Evolutionary conservation across 2,888 invertebrate genomes (phyloP), one percentile per base, ranked within the genome.

Genomic region (Lathronympha strigana): DNA sequence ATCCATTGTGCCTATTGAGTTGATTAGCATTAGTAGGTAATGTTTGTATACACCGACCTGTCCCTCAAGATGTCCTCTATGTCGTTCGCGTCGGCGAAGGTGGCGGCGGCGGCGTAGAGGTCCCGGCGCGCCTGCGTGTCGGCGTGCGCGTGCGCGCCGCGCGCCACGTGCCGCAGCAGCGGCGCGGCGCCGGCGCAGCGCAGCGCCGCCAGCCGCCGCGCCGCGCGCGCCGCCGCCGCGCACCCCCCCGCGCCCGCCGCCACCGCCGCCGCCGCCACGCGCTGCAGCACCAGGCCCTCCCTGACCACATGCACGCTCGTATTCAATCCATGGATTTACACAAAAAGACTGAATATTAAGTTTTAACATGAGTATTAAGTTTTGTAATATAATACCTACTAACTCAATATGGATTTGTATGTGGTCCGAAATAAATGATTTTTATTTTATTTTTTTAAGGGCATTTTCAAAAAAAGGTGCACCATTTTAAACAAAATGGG

Each of bases 271-370:
- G 45, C 47, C 0, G 81, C 77, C 63, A 87, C 83, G 5, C 77
- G 74, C 55, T 76, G 72, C 36, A 90, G 75, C n/a, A 90, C 88
- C 1, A 63, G 53, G 1, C 84, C 85, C 67, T 88, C 88, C 63
- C 88, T 88, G 19, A 2, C 5, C 0, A 8, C 11, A 11, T 19
- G 11, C 4, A 11, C 9, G 1, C n/a, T n/a, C n/a, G n/a, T n/a
- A n/a, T n/a, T n/a, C n/a, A n/a, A n/a, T n/a, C n/a, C n/a, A n/a
- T n/a, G n/a, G n/a, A n/a, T n/a, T n/a, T n/a, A n/a, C n/a, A n/a
- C n/a, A n/a, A n/a, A n/a, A n/a, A n/a, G n/a, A n/a, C n/a, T n/a
- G n/a, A n/a, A n/a, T n/a, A n/a, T n/a, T n/a, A n/a, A n/a, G n/a
- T n/a, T n/a, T n/a, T n/a, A n/a, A n/a, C n/a, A n/a, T n/a, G n/a